Percentiles rank a stretch among this genome's conserved stretches.
phyloP scores from a whole-genome alignment of 1,140 invertebrate species.

The Xylocopa sonorina region DNA sequence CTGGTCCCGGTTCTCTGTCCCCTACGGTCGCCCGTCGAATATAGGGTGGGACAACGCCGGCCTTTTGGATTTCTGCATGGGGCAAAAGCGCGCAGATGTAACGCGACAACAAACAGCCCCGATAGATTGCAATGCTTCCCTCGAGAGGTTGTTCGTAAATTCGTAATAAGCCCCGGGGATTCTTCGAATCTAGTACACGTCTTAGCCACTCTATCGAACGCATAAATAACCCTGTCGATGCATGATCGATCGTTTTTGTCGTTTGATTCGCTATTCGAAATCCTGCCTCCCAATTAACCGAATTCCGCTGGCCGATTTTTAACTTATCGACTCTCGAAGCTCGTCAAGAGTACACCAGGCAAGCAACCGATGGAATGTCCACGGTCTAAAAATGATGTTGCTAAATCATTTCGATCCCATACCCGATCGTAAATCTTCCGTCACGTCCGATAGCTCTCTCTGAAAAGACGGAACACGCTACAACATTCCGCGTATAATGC shows the following conservation, averaged over 20 bases:
- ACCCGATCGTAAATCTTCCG: neutral
- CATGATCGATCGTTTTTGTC: constrained; percentile 16
- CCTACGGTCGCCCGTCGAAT: constrained; percentile 45
- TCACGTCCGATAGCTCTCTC: neutral
- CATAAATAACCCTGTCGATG: constrained; percentile 54
- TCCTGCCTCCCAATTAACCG: neutral
- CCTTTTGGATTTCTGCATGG: constrained; percentile 66
- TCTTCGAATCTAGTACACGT: constrained; percentile 28
- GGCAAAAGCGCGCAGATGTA: constrained; percentile 79
- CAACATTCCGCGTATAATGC: neutral
- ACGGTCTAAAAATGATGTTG: no score
- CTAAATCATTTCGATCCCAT: no score
- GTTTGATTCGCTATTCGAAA: neutral
- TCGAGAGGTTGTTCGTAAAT: constrained; percentile 71
- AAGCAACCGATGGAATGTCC: no score
- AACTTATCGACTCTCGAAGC: no score
- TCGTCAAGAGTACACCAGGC: no score
- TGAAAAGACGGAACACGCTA: neutral
- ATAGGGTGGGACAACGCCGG: constrained; percentile 67
- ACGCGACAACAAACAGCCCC: constrained; percentile 79
- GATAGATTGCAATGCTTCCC: constrained; percentile 74
- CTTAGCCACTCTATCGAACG: constrained; percentile 30
- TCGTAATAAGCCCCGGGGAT: constrained; percentile 65
- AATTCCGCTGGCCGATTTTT: no score
- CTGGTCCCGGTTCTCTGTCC: constrained; percentile 71